Evolutionary conservation across 2,888 invertebrate species (phyloP).

Genomic region (Dicyrtoma fusca): DNA sequence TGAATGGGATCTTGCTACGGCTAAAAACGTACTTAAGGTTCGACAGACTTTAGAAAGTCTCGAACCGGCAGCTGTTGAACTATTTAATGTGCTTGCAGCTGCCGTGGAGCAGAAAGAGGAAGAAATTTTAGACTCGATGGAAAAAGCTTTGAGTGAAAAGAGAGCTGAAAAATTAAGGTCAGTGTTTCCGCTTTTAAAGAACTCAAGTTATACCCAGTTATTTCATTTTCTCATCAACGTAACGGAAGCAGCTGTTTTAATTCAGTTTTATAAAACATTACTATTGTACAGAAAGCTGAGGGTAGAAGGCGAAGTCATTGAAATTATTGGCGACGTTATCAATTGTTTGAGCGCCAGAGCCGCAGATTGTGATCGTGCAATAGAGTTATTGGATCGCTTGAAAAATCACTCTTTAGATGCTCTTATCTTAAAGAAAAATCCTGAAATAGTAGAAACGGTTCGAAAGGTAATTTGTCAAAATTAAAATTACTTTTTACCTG

Average conservation of each 20-base stretch:
- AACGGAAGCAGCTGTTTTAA: neutral
- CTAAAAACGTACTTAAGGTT: conserved; percentile 67
- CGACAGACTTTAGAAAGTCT: conserved; percentile 63
- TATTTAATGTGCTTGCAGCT: conserved; percentile 66
- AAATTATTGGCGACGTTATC: conserved; percentile 55
- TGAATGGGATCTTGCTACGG: conserved; percentile 70
- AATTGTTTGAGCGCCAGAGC: conserved; percentile 66
- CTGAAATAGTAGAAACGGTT: conserved; percentile 73
- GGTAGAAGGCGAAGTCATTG: conserved; percentile 55
- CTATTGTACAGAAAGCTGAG: conserved; percentile 42
- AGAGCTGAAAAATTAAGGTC: conserved; percentile 32
- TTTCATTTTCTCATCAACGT: too few relatives aligned
- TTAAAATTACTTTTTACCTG: too few relatives aligned
- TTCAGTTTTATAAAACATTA: neutral
- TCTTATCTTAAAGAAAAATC: conserved; percentile 79
- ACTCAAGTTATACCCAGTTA: neutral
- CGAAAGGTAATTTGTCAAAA: conserved; percentile 63
- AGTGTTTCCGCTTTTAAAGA: neutral
- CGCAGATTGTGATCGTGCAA: conserved; percentile 74
- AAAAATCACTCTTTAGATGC: conserved; percentile 67
- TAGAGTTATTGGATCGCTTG: conserved; percentile 70
- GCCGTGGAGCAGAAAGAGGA: conserved; percentile 68
- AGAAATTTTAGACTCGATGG: conserved; percentile 59
- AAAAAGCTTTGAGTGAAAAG: conserved; percentile 24
- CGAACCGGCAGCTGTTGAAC: conserved; percentile 66